Conservation (phyloP, 2,888 invertebrate species). For the Drosophila greeni region DNA sequence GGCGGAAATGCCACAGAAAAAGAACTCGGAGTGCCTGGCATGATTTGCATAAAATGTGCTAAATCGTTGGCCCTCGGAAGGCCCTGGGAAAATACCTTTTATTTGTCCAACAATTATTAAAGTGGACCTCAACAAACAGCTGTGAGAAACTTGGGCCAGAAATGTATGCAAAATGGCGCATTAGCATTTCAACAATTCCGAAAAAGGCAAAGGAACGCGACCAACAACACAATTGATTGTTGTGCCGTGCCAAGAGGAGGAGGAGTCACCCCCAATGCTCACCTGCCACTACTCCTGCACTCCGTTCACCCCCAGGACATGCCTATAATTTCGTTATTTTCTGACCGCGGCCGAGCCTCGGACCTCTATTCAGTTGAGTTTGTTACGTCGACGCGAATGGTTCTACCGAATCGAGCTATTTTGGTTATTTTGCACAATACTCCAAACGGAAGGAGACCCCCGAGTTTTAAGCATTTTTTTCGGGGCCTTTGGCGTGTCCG, state of each 20-base stretch:
- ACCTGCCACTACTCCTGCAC: constrained; percentile 8
- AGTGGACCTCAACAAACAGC: constrained; percentile 41
- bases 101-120: constrained; percentile 41
- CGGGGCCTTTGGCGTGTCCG: constrained; percentile 27
- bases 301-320: constrained; percentile 29
- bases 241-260: constrained; percentile 49
- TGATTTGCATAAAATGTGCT: constrained; percentile 62
- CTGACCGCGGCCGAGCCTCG: constrained; percentile 56
- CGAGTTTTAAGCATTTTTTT: constrained; percentile 12
- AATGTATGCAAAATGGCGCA: constrained; percentile 73
- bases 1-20: constrained; percentile 54
- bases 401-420: constrained; percentile 34
- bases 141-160: constrained; percentile 17
- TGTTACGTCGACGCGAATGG: constrained; percentile 64
- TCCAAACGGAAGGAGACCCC: constrained; percentile 1
- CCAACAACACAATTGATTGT: constrained; percentile 62
- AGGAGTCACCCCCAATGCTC: constrained; percentile 6
- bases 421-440: constrained; percentile 1
- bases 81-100: constrained; percentile 16
- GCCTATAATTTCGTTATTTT: constrained; percentile 61
- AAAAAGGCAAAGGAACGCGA: constrained; percentile 32
- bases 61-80: constrained; percentile 22
- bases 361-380: constrained; percentile 56
- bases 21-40: constrained; percentile 21
- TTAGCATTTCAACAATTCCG: constrained; percentile 69